Base-by-base conservation (phyloP, 2,888 invertebrate genomes). In the Zootermopsis nevadensis region DNA sequence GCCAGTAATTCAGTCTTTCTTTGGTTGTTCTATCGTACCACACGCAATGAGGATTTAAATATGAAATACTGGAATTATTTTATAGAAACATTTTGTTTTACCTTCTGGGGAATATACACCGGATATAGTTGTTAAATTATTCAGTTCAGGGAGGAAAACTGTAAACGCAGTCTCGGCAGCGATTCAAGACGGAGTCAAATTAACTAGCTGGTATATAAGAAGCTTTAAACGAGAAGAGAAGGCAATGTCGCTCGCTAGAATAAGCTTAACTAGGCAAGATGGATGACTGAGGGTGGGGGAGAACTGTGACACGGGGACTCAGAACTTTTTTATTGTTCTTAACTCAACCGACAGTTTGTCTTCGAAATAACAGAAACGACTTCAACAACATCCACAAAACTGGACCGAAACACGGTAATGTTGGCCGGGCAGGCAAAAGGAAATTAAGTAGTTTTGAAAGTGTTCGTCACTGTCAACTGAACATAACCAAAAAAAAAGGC, bases 231-330 rank as follows among this genome's bases (percentile, higher is more conserved):
- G 35, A 22, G 74, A 38, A 42, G 33, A 74, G 74, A 74, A 38
- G 74, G 12, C 74, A 38, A 35, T 74, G 74, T 74, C 74, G 35
- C 24, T 10, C 7, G n/a, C 74, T 10, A 1, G 35, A 42, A 38
- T 38, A 38, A 74, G 74, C 74, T 74, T 74, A 74, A 74, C 42
- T n/a, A 38, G n/a, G 33, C 74, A 74, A 74, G 74, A 74, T 74
- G 74, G 38, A 74, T 42, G 74, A 74, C 74, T 38, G n/a, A 4
- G 42, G 74, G 8, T 6, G 60, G 15, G 60, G 27, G 3, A 35
- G 74, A 12, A n/a, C 19, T n/a, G 10, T 38, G 74, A 74, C 74
- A 74, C 35, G 22, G 38, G 38, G 69, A 69, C 24, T n/a, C 38
- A 22, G 2, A n/a, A n/a, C 74, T 74, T 38, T 74, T 74, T 38